Conservation (phyloP, 1,140 invertebrate species). For the Geopemphigus sp. region DNA sequence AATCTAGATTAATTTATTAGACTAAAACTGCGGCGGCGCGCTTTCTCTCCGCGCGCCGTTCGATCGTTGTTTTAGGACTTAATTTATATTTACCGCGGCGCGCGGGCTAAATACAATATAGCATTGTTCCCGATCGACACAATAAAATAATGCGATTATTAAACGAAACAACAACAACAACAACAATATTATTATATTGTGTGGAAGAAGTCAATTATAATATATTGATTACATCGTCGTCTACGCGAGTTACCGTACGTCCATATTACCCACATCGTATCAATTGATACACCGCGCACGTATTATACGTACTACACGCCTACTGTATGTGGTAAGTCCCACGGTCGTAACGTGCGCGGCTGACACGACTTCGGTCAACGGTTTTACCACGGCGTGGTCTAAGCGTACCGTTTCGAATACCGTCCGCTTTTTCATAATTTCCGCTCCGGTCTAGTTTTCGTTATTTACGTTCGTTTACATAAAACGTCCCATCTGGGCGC, state of each 20-base stretch:
- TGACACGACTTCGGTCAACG: too few relatives aligned
- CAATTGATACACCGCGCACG: too few relatives aligned
- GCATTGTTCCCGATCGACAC: slow-evolving; percentile 18
- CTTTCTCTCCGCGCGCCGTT: neutral
- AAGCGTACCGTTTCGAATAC: too few relatives aligned
- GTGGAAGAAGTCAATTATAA: slow-evolving; percentile 5
- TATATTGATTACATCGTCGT: slow-evolving; percentile 13
- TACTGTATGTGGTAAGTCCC: too few relatives aligned
- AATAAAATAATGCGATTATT: slow-evolving; percentile 21
- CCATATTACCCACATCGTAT: too few relatives aligned
- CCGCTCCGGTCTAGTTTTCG: too few relatives aligned
- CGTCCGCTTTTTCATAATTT: too few relatives aligned
- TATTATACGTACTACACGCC: too few relatives aligned
- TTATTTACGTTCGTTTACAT: too few relatives aligned
- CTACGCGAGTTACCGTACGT: neutral
- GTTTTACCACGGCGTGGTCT: too few relatives aligned
- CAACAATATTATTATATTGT: neutral
- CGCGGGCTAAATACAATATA: neutral
- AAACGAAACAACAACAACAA: slow-evolving; percentile 24
- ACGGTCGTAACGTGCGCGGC: too few relatives aligned
- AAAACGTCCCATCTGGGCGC: too few relatives aligned
- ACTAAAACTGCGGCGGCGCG: neutral
- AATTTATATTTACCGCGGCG: neutral
- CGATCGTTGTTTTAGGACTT: neutral
- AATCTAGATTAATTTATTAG: slow-evolving; percentile 8